Evolutionary conservation across 2,113 vertebrate genomes (phyloP).

Genomic region (Bufo bufo): DNA sequence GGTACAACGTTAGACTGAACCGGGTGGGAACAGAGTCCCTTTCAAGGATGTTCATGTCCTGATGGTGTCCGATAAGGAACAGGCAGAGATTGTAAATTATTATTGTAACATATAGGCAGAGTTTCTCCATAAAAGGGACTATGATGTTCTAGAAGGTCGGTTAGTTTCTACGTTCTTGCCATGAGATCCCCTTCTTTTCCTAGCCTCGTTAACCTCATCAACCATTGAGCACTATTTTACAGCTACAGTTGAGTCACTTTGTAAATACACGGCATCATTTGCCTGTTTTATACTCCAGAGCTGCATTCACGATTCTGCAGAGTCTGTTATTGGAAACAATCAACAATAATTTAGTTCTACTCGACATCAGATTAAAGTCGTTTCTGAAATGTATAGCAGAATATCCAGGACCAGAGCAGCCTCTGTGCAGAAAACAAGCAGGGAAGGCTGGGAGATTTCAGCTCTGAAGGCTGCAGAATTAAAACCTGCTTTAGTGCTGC

Average conservation of each 20-base stretch:
- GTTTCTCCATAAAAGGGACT: not conserved
- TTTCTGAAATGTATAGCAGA: too few relatives aligned
- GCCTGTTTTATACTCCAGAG: not conserved
- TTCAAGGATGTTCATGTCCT: not conserved
- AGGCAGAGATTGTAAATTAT: slow-evolving; percentile 1
- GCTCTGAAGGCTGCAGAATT: too few relatives aligned
- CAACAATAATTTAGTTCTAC: not conserved
- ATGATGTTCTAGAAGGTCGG: not conserved
- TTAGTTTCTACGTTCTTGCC: not conserved
- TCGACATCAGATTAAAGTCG: too few relatives aligned
- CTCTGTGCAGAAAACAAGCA: too few relatives aligned
- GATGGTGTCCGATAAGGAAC: not conserved
- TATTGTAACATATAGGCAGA: not conserved
- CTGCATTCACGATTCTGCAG: not conserved
- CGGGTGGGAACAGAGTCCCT: not conserved
- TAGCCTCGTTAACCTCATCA: not conserved
- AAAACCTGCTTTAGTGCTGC: too few relatives aligned
- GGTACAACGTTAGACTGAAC: not conserved
- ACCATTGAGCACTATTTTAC: not conserved
- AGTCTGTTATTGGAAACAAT: not conserved
- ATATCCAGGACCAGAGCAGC: too few relatives aligned
- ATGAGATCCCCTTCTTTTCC: not conserved
- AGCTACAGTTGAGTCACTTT: not conserved
- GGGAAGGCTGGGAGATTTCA: too few relatives aligned
- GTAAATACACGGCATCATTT: not conserved